Evolutionary conservation across 2,113 vertebrate species (phyloP), one percentile per base, ranked within the genome.

Genomic region (Carassius carassius): DNA sequence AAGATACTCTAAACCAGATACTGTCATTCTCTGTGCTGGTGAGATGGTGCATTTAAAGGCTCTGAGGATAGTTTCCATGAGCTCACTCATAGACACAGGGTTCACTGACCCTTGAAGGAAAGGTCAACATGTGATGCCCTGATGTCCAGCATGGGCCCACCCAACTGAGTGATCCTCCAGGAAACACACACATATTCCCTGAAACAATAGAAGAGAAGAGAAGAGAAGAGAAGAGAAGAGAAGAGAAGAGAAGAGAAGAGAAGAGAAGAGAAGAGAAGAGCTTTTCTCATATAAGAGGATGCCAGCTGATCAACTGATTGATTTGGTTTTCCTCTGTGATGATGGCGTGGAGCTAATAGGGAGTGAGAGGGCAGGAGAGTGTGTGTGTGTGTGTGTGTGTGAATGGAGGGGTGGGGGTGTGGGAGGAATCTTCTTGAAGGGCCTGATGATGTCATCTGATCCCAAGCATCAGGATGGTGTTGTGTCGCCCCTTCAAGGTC

Each of bases 81-180:
- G 91, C 91, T 92, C 88, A 88, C 91, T 91, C 88, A 88, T 87
- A 92, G 91, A 93, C 91, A 92, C 90, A 90, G 90, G 73, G 90
- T 91, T 91, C 90, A 93, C 19, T 94, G 93, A 92, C 91, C 93
- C 93, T 90, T 93, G 90, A 93, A 92, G 92, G 86, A 83, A 29
- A 67, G 92, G 92, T 92, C 92, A 91, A 86, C 29, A 16, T 88
- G 88, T 74, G 89, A 93, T 91, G 90, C 88, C 87, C 90, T 85
- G 12, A 82, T 91, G 91, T 92, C 93, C 91, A 90, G 90, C 80
- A 21, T 88, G 89, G 77, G 87, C 87, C 90, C 89, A 72, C 89
- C 87, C 89, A 88, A 84, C 89, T 70, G 25, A 69, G 25, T n/a
- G 62, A 67, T 29, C 86, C 89, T 87, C 87, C 74, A 72, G 85